These are phyloP conservation scores for Athene noctua DNA, from an alignment of 2,113 vertebrate species.

Conservation along the genomic window DNA sequence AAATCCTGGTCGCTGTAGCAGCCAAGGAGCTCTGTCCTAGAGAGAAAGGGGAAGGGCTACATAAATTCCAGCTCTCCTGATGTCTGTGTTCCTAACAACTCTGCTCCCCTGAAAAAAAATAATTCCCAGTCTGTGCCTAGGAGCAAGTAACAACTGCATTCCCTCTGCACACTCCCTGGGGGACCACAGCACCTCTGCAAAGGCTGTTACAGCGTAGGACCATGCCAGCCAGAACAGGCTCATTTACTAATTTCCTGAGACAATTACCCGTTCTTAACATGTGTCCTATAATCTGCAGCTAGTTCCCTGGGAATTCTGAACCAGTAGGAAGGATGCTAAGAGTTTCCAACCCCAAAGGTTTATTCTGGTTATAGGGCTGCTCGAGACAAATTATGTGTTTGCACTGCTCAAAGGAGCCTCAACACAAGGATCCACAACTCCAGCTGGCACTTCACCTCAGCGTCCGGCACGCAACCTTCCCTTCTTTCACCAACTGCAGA, in stretches of 20 bases:
- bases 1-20: slow-evolving; percentile 96
- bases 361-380: not conserved
- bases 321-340: not conserved
- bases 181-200: not conserved
- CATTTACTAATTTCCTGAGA: not conserved
- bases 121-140: not conserved
- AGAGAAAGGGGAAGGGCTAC: not conserved
- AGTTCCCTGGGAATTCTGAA: not conserved
- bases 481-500: slow-evolving; percentile 81
- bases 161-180: not conserved
- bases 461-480: slow-evolving; percentile 82
- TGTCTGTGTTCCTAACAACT: not conserved
- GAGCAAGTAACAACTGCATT: not conserved
- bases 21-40: slow-evolving; percentile 87
- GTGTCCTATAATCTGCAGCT: not conserved
- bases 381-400: not conserved
- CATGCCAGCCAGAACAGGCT: not conserved
- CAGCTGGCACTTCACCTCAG: slow-evolving; percentile 78
- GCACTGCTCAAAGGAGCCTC: not conserved
- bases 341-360: not conserved
- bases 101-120: not conserved
- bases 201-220: not conserved
- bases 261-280: not conserved
- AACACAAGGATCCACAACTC: not conserved
- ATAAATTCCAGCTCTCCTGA: not conserved